These are phyloP conservation scores for Pangasius djambal DNA, from an alignment of 2,797 vertebrate genomes.

Conservation along the genomic window DNA sequence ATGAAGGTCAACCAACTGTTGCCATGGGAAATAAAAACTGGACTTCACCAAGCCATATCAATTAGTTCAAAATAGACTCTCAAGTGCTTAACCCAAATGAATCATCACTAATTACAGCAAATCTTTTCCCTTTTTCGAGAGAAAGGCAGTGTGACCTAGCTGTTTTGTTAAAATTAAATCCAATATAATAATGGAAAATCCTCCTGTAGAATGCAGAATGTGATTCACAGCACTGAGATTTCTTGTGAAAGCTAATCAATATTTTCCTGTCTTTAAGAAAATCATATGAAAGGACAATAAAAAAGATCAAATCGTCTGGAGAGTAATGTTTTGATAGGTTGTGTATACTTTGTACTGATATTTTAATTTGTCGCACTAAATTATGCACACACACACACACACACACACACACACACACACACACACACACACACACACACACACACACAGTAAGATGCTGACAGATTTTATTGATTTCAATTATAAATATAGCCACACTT, in stretches of 20 bases:
- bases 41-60: slow-evolving; percentile 40
- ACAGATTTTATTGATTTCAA: not conserved
- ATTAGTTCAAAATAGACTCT: slow-evolving; percentile 50
- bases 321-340: not conserved
- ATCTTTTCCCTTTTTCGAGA: slow-evolving; percentile 70
- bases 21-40: slow-evolving; percentile 45
- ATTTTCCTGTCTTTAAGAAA: slow-evolving; percentile 9
- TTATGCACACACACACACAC: not conserved
- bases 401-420: too few relatives aligned
- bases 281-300: not conserved
- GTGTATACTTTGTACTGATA: not conserved
- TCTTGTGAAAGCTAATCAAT: slow-evolving; percentile 2
- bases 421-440: not conserved
- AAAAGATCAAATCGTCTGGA: not conserved
- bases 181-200: not conserved
- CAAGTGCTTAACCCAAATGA: slow-evolving; percentile 70
- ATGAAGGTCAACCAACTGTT: slow-evolving; percentile 52
- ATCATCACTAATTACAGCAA: slow-evolving; percentile 75
- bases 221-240: not conserved
- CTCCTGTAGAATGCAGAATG: not conserved
- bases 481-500: not conserved
- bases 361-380: not conserved
- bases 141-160: slow-evolving; percentile 65
- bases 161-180: slow-evolving; percentile 7
- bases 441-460: not conserved